These are phyloP conservation scores for Tortricodes alternella DNA, from an alignment of 2,888 invertebrate genomes.

Conservation along the genomic window DNA sequence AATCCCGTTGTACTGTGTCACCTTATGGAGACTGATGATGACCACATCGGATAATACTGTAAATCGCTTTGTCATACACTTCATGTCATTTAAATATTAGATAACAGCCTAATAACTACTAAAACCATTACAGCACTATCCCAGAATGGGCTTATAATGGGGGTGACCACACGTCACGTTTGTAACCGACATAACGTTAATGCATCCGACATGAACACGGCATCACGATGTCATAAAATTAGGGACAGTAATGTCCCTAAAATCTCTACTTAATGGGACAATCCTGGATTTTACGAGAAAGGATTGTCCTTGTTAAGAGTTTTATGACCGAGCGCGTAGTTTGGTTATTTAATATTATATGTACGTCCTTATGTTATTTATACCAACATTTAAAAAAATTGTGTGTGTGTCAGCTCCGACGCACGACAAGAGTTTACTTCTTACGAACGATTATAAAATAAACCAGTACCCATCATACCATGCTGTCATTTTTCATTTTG, in stretches of 20 bases:
- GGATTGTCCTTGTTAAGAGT: slow-evolving; percentile 21
- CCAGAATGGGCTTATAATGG: slow-evolving; percentile 10
- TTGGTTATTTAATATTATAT: slow-evolving; percentile 8
- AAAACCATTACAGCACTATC: background rate
- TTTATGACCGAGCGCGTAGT: slow-evolving; percentile 11
- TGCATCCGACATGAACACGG: slow-evolving; percentile 20
- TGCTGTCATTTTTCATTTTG: no score
- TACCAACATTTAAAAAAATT: background rate
- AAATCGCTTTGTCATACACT: background rate
- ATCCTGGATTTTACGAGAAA: slow-evolving; percentile 21
- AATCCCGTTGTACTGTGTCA: no score
- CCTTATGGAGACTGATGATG: no score
- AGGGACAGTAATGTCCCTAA: slow-evolving; percentile 24
- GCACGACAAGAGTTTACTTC: no score
- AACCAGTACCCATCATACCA: no score
- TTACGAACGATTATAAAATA: no score
- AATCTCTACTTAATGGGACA: slow-evolving; percentile 21
- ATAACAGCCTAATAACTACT: background rate
- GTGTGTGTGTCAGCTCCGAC: background rate
- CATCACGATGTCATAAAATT: slow-evolving; percentile 26
- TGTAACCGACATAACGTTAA: slow-evolving; percentile 1
- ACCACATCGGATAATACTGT: background rate
- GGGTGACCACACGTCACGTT: slow-evolving; percentile 30
- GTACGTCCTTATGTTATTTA: background rate
- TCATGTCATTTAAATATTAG: background rate